A percentile compares a stretch with the other conserved stretches of the same genome.
Evolutionary conservation across 1,140 invertebrate species (phyloP).

Genomic region (Ceratina australensis): DNA sequence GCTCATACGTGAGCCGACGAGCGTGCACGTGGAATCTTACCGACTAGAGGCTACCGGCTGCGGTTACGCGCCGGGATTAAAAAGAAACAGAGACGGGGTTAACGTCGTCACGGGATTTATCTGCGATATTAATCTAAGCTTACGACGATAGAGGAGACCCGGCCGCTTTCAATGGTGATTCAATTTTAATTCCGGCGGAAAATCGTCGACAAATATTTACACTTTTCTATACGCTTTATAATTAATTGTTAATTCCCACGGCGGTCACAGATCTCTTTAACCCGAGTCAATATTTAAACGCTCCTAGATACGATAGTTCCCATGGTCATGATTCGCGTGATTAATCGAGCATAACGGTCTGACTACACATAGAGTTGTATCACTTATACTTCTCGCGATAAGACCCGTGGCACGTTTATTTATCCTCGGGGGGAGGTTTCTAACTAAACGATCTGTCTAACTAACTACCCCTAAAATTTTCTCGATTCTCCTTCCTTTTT

Average conservation of each 20-base stretch:
- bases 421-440: neutral
- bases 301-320: neutral
- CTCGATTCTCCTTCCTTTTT: constrained; percentile 13
- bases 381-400: neutral
- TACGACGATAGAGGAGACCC: neutral
- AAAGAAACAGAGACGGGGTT: constrained; percentile 19
- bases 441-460: neutral
- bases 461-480: constrained; percentile 32
- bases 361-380: neutral
- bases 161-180: neutral
- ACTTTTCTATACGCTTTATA: too few species aligned
- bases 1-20: constrained; percentile 51
- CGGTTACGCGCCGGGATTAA: neutral
- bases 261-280: too few species aligned
- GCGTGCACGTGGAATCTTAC: constrained; percentile 39
- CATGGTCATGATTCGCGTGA: too few species aligned
- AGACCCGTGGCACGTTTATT: too few species aligned
- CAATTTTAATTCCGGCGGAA: neutral
- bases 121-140: constrained; percentile 23
- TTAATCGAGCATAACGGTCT: too few species aligned
- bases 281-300: too few species aligned
- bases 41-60: neutral
- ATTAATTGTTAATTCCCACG: too few species aligned
- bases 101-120: constrained; percentile 40
- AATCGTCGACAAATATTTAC: too few species aligned